Evolutionary conservation across 1,140 invertebrate species (phyloP), one percentile per base, ranked within the genome.

Genomic region (Drosophila busckii): DNA sequence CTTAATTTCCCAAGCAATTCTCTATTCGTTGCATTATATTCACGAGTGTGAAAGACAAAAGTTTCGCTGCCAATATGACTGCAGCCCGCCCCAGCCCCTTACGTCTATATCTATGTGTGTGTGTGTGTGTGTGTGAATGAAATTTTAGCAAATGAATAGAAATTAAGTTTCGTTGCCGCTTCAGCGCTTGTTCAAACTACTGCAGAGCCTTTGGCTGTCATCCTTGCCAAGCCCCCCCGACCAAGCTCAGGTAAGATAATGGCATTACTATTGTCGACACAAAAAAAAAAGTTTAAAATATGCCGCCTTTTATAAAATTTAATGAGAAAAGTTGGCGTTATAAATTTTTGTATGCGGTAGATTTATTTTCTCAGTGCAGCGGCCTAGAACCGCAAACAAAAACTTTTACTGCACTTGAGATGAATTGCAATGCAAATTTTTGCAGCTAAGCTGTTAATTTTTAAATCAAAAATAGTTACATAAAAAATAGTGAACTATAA

Each of bases 281-380:
- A n/a, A n/a, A n/a, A n/a, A n/a, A n/a, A 80, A 80, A 80, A 80
- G 75, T 82, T 80, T 82, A 80, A 80, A 80, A 80, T 80, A 80
- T 80, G 75, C 75, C 75, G 66, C 60, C 76, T 82, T 82, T 82
- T 82, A 82, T 82, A 82, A 82, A 82, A 82, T 82, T 82, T 82
- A 82, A 82, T 82, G 75, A 82, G 75, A 82, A 82, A 82, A 82
- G 75, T 82, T 82, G 69, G 69, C 49, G 61, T 75, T 82, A 82
- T 82, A 82, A 82, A 82, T 82, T 82, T 80, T 70, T 82, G 75
- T 66, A 82, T 82, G 75, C 75, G 75, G 75, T 82, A 53, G 65
- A 82, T 82, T 82, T 75, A 82, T 82, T 80, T 78, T 53, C 69
- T 58, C 54, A 56, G 55, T 55, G 56, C 69, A 63, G 45, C 34